These are phyloP conservation scores for Bovichtus diacanthus DNA, from an alignment of 2,797 vertebrate genomes.

Conservation along the genomic window DNA sequence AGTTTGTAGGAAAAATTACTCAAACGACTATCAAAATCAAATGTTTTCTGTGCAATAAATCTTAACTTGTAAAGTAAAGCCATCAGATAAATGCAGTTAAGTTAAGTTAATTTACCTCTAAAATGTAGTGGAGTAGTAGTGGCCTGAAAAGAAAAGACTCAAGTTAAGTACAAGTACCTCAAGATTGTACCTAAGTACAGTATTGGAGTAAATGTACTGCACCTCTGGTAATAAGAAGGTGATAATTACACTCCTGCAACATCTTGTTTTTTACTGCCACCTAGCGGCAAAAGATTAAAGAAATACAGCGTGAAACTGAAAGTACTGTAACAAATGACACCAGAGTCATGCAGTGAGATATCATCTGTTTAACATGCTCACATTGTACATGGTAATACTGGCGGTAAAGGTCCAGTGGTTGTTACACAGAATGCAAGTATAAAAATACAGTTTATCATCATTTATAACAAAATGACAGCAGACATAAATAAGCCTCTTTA, in stretches of 20 bases:
- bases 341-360: background rate
- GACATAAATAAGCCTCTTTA: background rate
- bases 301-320: background rate
- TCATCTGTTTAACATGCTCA: conserved; percentile 1
- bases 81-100: no score
- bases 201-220: no score
- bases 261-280: conserved; percentile 40
- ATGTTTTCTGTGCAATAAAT: background rate
- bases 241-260: background rate
- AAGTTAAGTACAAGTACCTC: background rate
- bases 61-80: no score
- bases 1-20: no score
- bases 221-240: no score
- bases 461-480: background rate
- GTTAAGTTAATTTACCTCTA: background rate
- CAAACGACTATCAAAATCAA: background rate
- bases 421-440: background rate
- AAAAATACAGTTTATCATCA: background rate
- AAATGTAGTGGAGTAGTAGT: background rate
- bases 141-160: background rate
- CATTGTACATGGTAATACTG: background rate
- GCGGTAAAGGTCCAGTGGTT: background rate
- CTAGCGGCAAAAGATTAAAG: conserved; percentile 28
- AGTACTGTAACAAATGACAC: background rate
- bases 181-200: no score